Conservation (phyloP, 2,888 invertebrate species). For the Oscheius sp. region DNA sequence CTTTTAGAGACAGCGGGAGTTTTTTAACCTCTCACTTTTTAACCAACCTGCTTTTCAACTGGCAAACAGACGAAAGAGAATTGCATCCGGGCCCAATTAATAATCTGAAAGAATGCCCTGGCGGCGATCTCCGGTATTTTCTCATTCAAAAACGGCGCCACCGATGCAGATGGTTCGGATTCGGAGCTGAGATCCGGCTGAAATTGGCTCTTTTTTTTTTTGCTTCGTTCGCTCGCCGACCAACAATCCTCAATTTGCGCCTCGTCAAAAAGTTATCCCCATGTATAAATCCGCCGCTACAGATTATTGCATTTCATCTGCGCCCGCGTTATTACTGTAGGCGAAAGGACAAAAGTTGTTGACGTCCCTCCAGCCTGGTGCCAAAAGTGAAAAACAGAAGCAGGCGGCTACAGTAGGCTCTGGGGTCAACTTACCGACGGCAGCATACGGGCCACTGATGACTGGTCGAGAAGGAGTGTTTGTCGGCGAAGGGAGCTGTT, state of each 20-base stretch:
- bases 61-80: conserved; percentile 39
- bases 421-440: conserved; percentile 36
- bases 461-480: conserved; percentile 52
- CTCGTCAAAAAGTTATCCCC: conserved; percentile 28
- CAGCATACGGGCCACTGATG: conserved; percentile 24
- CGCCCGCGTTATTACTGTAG: conserved; percentile 18
- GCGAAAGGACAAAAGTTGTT: conserved; percentile 18
- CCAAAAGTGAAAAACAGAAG: not conserved
- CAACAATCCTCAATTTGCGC: not conserved
- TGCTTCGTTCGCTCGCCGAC: not conserved
- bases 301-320: conserved; percentile 1
- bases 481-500: conserved; percentile 92
- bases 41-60: conserved; percentile 25
- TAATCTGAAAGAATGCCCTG: conserved; percentile 45
- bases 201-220: not conserved
- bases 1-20: not conserved
- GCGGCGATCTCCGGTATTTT: conserved; percentile 40
- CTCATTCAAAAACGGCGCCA: not conserved
- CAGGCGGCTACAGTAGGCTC: not conserved
- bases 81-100: conserved; percentile 35
- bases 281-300: conserved; percentile 13
- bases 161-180: conserved; percentile 6
- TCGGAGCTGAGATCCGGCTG: conserved; percentile 33
- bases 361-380: not conserved
- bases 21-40: not conserved